Conservation (phyloP, 2,797 vertebrate species). For the Coilia nasus region DNA sequence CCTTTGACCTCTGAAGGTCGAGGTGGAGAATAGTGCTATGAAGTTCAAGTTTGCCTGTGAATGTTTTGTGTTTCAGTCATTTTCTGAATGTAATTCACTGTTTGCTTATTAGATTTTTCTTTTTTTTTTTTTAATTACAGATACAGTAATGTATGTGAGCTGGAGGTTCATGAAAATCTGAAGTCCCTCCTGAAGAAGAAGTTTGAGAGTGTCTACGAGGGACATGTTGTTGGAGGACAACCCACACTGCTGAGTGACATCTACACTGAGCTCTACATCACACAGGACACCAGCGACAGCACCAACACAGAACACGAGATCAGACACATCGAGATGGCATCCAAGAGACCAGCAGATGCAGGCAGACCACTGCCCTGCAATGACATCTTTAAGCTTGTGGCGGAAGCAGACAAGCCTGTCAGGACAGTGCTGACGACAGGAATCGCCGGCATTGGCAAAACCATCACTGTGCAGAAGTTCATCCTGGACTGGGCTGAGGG, state of each 20-base stretch:
- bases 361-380: not conserved
- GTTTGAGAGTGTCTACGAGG: not conserved
- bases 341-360: not conserved
- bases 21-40: no score
- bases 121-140: not conserved
- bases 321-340: not conserved
- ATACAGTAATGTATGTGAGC: not conserved
- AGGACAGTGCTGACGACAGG: slow-evolving; percentile 53
- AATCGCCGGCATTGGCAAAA: slow-evolving; percentile 58
- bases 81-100: no score
- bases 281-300: not conserved
- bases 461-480: slow-evolving; percentile 48
- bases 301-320: not conserved
- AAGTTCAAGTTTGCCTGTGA: no score
- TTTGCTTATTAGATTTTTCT: not conserved
- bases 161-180: not conserved
- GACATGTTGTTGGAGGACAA: not conserved
- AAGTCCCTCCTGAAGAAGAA: not conserved
- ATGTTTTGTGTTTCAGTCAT: no score
- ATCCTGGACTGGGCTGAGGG: not conserved
- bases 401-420: not conserved
- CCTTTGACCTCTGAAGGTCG: no score
- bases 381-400: not conserved
- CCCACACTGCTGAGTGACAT: not conserved
- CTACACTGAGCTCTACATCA: not conserved